These are phyloP conservation scores for Tursiops truncatus DNA, from an alignment of 2,113 vertebrate genomes.

Conservation along the genomic window DNA sequence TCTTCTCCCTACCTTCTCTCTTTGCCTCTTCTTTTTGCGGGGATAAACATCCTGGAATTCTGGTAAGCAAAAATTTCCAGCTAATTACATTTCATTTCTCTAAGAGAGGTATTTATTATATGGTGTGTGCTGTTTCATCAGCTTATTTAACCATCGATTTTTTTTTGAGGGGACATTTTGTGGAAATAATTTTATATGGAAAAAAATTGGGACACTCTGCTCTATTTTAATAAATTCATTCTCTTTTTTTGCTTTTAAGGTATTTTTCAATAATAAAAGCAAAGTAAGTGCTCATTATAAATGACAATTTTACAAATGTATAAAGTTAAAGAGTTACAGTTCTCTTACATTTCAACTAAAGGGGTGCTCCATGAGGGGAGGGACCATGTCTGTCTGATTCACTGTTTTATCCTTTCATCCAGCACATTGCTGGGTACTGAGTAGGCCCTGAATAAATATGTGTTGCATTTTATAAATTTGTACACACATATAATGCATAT, in stretches of 20 bases:
- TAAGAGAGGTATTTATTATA: background rate
- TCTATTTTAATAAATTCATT: background rate
- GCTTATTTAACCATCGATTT: background rate
- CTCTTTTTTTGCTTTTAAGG: background rate
- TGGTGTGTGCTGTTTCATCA: background rate
- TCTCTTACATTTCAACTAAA: background rate
- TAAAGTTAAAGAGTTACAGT: background rate
- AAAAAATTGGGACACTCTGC: background rate
- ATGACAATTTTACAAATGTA: background rate
- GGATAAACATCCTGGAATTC: background rate
- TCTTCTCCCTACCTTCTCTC: background rate
- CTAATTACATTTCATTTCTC: background rate
- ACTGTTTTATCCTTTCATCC: background rate
- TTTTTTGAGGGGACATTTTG: background rate
- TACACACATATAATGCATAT: background rate
- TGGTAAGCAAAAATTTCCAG: background rate
- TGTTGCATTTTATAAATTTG: background rate
- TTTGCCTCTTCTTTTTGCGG: background rate
- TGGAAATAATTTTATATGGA: background rate
- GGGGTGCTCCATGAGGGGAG: background rate
- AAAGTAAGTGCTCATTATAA: background rate
- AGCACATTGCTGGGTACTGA: background rate
- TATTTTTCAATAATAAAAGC: conserved; percentile 5
- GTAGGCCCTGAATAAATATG: background rate
- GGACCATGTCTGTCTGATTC: background rate